phyloP scores from a whole-genome alignment of 2,113 vertebrate genomes.

The Onychorhynchus coronatus region DNA sequence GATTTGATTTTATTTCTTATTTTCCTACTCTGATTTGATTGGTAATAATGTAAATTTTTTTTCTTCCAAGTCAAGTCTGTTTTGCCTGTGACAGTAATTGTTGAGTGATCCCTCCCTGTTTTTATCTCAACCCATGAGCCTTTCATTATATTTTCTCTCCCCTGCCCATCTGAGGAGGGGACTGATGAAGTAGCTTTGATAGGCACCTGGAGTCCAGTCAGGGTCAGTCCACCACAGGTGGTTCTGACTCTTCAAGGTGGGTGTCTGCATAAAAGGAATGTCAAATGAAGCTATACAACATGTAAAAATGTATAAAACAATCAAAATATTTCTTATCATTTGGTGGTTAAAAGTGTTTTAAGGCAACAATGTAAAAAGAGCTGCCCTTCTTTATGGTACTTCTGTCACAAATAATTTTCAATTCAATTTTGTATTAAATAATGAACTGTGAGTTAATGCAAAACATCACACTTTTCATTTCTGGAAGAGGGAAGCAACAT shows the following conservation, averaged over 20 bases:
- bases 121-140: neutral
- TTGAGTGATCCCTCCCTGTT: neutral
- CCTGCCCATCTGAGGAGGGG: neutral
- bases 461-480: neutral
- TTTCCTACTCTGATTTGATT: neutral
- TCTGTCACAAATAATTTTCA: neutral
- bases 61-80: neutral
- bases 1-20: neutral
- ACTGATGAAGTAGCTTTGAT: neutral
- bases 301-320: neutral
- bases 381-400: neutral
- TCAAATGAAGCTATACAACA: neutral
- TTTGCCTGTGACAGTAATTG: neutral
- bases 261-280: neutral
- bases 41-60: neutral
- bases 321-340: neutral
- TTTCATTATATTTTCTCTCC: neutral
- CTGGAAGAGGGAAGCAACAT: neutral
- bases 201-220: neutral
- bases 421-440: neutral
- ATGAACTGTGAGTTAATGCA: neutral
- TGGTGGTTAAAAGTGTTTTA: neutral
- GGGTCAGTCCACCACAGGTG: neutral
- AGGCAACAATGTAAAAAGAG: neutral
- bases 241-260: neutral